Conservation (phyloP, 2,888 invertebrate species). For the Cheilosia vulpina region DNA sequence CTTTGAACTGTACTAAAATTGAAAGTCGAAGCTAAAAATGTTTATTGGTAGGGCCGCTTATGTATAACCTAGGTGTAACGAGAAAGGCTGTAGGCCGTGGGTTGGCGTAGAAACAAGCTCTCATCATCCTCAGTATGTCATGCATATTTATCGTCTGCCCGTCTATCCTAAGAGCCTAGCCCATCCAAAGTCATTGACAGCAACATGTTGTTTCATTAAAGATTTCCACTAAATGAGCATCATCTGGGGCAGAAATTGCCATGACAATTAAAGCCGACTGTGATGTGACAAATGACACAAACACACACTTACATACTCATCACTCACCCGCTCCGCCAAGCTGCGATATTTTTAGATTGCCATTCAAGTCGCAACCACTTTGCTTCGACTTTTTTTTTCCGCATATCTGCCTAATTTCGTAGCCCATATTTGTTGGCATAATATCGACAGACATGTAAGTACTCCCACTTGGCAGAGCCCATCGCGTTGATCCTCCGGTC, state of each 20-base stretch:
- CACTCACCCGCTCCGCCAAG: slow-evolving; percentile 5
- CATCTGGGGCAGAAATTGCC: slow-evolving; percentile 56
- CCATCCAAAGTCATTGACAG: slow-evolving; percentile 13
- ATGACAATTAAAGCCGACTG: slow-evolving; percentile 45
- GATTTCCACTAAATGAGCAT: slow-evolving; percentile 67
- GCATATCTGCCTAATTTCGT: slow-evolving; percentile 45
- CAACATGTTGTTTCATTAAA: slow-evolving; percentile 71
- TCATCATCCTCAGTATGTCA: no score
- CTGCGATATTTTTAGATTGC: background rate
- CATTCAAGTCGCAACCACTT: slow-evolving; percentile 10
- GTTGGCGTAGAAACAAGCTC: no score
- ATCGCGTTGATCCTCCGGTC: slow-evolving; percentile 18
- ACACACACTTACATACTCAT: background rate
- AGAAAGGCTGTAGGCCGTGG: no score
- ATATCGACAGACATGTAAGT: slow-evolving; percentile 13
- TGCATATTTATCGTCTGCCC: background rate
- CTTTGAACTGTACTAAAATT: no score
- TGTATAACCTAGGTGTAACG: no score
- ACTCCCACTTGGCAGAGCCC: background rate
- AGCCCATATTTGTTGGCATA: slow-evolving; percentile 46
- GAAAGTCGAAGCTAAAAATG: no score
- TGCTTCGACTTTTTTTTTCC: slow-evolving; percentile 19
- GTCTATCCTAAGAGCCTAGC: background rate
- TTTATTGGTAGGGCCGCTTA: no score
- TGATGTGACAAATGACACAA: slow-evolving; percentile 3